phyloP scores from a whole-genome alignment of 2,113 vertebrate genomes.

The Mesitornis unicolor region DNA sequence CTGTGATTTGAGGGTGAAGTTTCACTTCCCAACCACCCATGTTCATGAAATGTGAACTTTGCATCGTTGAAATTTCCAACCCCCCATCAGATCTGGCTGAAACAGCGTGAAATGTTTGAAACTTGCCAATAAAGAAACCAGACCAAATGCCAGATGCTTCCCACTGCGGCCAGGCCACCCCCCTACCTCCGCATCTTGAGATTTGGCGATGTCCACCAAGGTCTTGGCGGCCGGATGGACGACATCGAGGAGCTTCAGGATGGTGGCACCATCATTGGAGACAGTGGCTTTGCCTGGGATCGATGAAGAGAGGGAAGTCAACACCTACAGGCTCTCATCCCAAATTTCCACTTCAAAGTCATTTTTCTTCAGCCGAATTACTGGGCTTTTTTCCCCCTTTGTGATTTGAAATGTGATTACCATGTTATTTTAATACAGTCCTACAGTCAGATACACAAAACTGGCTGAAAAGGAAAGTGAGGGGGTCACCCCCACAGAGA shows the following conservation, averaged over 20 bases:
- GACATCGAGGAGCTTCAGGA: constrained; percentile 95
- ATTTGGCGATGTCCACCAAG: constrained; percentile 95
- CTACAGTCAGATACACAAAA: background rate
- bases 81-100: background rate
- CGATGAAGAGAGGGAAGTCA: background rate
- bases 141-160: accelerated
- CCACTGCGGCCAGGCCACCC: background rate
- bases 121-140: background rate
- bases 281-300: constrained; percentile 92
- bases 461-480: background rate
- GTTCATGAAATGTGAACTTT: accelerated
- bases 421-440: accelerated
- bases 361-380: background rate
- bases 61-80: background rate
- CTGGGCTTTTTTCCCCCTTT: accelerated
- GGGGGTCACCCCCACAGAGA: accelerated
- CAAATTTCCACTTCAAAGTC: background rate
- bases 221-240: constrained; percentile 96
- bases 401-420: background rate
- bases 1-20: background rate
- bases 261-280: constrained; percentile 97
- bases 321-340: background rate
- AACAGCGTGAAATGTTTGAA: accelerated
- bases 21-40: background rate
- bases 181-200: constrained; percentile 95